Evolutionary conservation across 2,113 vertebrate genomes (phyloP).

Genomic region (Varanus komodoensis): DNA sequence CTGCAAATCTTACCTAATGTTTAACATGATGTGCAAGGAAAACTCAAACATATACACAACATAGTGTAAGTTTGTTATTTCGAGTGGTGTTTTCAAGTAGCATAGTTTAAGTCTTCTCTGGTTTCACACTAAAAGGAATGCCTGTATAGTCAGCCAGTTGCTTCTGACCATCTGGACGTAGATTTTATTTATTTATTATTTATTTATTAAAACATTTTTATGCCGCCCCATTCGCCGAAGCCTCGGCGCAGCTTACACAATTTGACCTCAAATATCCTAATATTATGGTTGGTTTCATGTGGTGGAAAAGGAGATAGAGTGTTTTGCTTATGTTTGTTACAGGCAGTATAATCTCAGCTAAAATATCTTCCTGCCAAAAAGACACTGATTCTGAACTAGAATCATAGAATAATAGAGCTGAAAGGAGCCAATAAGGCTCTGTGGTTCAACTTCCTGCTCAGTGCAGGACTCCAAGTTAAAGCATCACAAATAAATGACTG

Average conservation of each 20-base stretch:
- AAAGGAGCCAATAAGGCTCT: too few species aligned
- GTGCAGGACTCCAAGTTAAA: too few species aligned
- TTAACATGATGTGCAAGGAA: neutral
- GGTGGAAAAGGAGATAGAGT: neutral
- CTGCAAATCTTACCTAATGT: neutral
- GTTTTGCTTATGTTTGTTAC: neutral
- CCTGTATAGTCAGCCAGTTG: neutral
- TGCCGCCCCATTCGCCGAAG: too few species aligned
- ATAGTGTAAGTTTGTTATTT: neutral
- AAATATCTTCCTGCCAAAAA: neutral
- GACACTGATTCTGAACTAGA: neutral
- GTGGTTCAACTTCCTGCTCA: too few species aligned
- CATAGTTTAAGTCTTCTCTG: neutral
- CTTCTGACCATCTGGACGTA: neutral
- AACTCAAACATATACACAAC: neutral
- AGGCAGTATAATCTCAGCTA: neutral
- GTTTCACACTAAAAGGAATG: neutral
- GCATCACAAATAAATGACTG: too few species aligned
- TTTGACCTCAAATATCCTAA: neutral
- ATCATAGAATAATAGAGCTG: too few species aligned
- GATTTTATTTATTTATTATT: too few species aligned
- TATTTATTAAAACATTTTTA: too few species aligned
- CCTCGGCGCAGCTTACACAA: too few species aligned
- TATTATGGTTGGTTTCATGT: neutral
- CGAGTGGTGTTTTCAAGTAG: neutral